Percentiles rank a stretch among this genome's conserved stretches.
These are phyloP conservation scores for Argya squamiceps DNA, from an alignment of 2,797 vertebrate species.

Conservation along the genomic window DNA sequence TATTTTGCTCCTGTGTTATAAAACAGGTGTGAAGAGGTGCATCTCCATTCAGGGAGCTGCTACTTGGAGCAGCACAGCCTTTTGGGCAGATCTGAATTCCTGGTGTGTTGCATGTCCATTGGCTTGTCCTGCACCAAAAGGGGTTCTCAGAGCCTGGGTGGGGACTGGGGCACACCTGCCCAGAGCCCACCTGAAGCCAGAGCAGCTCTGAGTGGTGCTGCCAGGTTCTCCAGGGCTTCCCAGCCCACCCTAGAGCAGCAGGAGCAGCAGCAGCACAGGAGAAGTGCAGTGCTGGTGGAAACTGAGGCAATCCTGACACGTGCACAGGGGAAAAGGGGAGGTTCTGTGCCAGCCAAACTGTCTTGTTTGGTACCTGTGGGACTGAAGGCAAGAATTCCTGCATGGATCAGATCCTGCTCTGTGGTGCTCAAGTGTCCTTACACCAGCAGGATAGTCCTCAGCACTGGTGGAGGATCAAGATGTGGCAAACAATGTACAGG, in stretches of 20 bases:
- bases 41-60: neutral
- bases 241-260: neutral
- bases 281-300: neutral
- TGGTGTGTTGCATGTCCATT: neutral
- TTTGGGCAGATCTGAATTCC: neutral
- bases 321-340: neutral
- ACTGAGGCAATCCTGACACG: neutral
- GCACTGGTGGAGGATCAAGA: neutral
- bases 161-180: neutral
- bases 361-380: neutral
- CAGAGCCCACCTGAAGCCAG: neutral
- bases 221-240: neutral
- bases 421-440: neutral
- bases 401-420: neutral
- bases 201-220: fast-evolving
- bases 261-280: neutral
- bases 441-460: neutral
- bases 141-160: neutral
- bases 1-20: slow-evolving; percentile 38
- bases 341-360: neutral
- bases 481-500: neutral
- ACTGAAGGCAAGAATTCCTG: neutral
- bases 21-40: slow-evolving; percentile 48
- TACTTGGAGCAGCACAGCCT: neutral
- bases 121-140: neutral